Percentiles rank a stretch among this genome's conserved stretches.
phyloP scores from a whole-genome alignment of 2,113 vertebrate species.

The Pseudorectes ferrugineus region DNA sequence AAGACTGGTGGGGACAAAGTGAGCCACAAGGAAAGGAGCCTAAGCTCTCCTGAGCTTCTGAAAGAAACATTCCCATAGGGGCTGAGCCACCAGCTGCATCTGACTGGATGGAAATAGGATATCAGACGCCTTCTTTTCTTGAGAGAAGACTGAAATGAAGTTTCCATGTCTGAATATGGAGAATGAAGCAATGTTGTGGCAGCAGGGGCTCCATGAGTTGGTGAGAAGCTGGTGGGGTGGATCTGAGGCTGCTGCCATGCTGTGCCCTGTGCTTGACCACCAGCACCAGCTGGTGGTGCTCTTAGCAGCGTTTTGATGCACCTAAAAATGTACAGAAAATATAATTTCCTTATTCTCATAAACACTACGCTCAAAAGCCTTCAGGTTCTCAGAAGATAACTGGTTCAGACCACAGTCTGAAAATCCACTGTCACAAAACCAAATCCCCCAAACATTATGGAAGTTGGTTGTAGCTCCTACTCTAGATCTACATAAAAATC shows the following conservation, averaged over 20 bases:
- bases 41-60: background rate
- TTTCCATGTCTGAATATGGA: background rate
- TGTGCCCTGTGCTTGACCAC: background rate
- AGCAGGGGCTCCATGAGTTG: background rate
- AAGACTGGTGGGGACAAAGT: background rate
- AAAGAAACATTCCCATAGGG: background rate
- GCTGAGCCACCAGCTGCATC: background rate
- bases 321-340: background rate
- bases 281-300: conserved; percentile 26
- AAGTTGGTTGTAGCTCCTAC: background rate
- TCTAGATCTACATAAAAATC: background rate
- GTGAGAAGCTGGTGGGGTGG: background rate
- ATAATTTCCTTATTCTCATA: background rate
- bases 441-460: background rate
- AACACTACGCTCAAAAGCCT: background rate
- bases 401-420: background rate
- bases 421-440: background rate
- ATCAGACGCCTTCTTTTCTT: background rate
- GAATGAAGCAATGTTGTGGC: background rate
- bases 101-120: background rate
- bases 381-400: background rate
- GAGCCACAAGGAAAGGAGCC: background rate
- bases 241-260: background rate
- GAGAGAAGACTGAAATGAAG: background rate
- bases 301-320: background rate